Percentiles rank a stretch among this genome's conserved stretches.
Evolutionary conservation across 2,797 vertebrate species (phyloP).

Genomic region (Ctenopoma multispine): DNA sequence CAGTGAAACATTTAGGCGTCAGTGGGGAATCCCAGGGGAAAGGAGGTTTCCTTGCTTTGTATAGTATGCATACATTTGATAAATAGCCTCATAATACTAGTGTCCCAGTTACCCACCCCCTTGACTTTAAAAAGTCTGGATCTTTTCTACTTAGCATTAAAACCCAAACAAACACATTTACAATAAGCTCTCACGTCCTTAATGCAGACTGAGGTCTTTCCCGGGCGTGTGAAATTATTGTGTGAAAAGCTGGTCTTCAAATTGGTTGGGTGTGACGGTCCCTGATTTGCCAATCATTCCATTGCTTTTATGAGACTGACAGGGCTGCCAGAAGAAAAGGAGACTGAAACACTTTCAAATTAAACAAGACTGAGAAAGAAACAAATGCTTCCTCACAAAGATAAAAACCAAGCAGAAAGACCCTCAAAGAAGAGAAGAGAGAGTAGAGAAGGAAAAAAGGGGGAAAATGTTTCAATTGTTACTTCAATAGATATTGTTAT

Average conservation of each 20-base stretch:
- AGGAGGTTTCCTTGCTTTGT: slow-evolving; percentile 29
- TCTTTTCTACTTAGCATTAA: slow-evolving; percentile 48
- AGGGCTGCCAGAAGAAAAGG: slow-evolving; percentile 50
- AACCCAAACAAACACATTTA: slow-evolving; percentile 50
- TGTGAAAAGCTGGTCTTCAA: slow-evolving; percentile 65
- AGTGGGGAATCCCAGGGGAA: slow-evolving; percentile 38
- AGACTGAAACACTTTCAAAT: slow-evolving; percentile 42
- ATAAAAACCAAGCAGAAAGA: slow-evolving; percentile 14
- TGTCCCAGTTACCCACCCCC: slow-evolving; percentile 26
- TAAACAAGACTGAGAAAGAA: slow-evolving; percentile 37
- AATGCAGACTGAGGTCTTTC: slow-evolving; percentile 50
- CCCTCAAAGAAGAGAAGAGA: neutral
- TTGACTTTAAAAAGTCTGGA: slow-evolving; percentile 42
- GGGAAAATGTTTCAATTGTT: no score
- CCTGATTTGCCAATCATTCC: slow-evolving; percentile 67
- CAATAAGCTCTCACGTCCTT: slow-evolving; percentile 45
- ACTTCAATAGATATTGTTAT: no score
- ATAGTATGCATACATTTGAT: slow-evolving; percentile 40
- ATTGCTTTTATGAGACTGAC: slow-evolving; percentile 59
- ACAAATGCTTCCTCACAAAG: slow-evolving; percentile 19
- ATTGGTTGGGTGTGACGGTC: slow-evolving; percentile 61
- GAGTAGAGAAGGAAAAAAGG: neutral
- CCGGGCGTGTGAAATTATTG: slow-evolving; percentile 67
- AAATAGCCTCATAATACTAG: slow-evolving; percentile 24
- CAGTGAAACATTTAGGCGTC: slow-evolving; percentile 57